phyloP scores from a whole-genome alignment of 2,797 vertebrate species.

The Aldrovandia affinis region DNA sequence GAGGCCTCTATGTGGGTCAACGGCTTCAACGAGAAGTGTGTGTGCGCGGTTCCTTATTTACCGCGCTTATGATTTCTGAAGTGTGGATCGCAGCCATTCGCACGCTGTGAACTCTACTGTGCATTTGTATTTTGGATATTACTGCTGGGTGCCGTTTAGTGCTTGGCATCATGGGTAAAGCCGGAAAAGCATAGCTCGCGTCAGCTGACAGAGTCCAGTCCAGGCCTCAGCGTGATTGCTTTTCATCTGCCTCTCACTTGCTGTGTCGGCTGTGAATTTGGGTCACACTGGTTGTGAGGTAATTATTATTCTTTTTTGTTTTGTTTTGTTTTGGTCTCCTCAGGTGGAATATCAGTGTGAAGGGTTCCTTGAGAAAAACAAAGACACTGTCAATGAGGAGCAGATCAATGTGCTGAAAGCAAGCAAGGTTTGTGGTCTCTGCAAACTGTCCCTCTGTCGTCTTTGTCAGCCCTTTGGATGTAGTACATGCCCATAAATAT shows the following conservation, averaged over 20 bases:
- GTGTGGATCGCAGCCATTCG: neutral
- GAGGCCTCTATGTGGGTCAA: slow-evolving; percentile 17
- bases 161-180: neutral
- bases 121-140: neutral
- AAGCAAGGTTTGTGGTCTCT: slow-evolving; percentile 83
- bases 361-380: slow-evolving; percentile 98
- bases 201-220: neutral
- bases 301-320: neutral
- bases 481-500: neutral
- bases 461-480: neutral
- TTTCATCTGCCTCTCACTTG: neutral
- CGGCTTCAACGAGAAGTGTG: slow-evolving; percentile 27
- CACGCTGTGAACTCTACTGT: neutral
- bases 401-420: slow-evolving; percentile 93
- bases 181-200: neutral
- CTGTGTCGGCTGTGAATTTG: neutral
- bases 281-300: neutral
- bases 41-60: neutral
- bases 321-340: neutral
- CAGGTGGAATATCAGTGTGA: slow-evolving; percentile 97
- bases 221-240: neutral
- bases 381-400: slow-evolving; percentile 95
- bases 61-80: slow-evolving; percentile 11
- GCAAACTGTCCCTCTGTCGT: neutral
- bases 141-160: neutral